Base-by-base conservation (phyloP, 2,797 vertebrate species). In the Ctenopoma kingsleyae region DNA sequence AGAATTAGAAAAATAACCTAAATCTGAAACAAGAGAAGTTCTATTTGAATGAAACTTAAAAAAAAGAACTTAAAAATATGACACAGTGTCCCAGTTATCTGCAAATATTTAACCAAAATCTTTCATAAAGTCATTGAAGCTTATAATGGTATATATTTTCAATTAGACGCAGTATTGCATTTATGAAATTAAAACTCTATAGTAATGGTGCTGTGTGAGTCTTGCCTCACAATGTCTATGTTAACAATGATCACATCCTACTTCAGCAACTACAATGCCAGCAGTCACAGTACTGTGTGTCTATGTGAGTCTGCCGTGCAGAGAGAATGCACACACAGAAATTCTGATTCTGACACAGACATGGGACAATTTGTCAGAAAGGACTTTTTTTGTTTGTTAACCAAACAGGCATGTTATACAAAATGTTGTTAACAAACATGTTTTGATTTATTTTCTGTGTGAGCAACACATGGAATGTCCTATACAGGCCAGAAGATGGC, bases 401-500 rank as follows among this genome's bases (percentile, higher is more conserved):
- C 51, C 59, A 68, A 67, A 60, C 63, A 77, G 65, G 41, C n/a
- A 44, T 38, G 13, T 13, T 40, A 56, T 70, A 57, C 53, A 61
- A 16, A 69, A 66, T 76, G 83, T n/a, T n/a, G n/a, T n/a, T n/a
- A n/a, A n/a, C n/a, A n/a, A n/a, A 83, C 76, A 51, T 62, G 56
- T 60, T 77, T 47, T 27, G 49, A 71, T 75, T 38, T 44, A 23
- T 59, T 63, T 49, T 68, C 48, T 71, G 27, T 36, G 22, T 57
- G 40, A 61, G 27, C 13, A 35, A 36, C 30, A 44, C 0, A 25
- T 8, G 41, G 41, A 22, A 15, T 2, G 2, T 46, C n/a, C 48
- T 2, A 47, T 6, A 19, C 8, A 2, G 15, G 10, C 81, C 91
- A 87, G 50, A 59, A 91, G 91, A 80, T 89, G 91, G 86, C 91